Percentiles rank a stretch among this genome's conserved stretches.
Conservation (phyloP, 2,888 invertebrate genomes). For the Scaptomyza parva region DNA sequence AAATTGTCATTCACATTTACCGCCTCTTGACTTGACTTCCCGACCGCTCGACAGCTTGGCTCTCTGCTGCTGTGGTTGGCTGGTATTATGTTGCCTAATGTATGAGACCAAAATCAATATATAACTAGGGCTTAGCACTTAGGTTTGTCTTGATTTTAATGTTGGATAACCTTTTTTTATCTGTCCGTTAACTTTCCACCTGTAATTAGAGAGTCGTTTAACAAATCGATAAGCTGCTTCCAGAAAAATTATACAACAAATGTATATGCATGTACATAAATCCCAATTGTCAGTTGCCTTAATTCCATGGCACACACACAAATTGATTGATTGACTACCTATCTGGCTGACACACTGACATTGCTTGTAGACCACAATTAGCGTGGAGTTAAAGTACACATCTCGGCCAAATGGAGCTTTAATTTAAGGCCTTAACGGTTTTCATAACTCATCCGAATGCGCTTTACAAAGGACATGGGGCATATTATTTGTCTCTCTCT, state of each 20-base stretch:
- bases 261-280: slow-evolving; percentile 41
- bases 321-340: slow-evolving; percentile 36
- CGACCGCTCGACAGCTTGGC: neutral
- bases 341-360: slow-evolving; percentile 25
- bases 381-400: neutral
- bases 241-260: slow-evolving; percentile 46
- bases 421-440: slow-evolving; percentile 61
- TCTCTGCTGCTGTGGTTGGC: slow-evolving; percentile 3
- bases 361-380: slow-evolving; percentile 1
- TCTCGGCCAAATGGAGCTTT: slow-evolving; percentile 59
- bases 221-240: slow-evolving; percentile 44
- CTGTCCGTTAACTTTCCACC: neutral
- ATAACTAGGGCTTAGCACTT: slow-evolving; percentile 42
- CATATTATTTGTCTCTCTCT: slow-evolving; percentile 9
- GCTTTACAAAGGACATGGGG: slow-evolving; percentile 34
- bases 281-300: slow-evolving; percentile 41
- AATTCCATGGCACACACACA: slow-evolving; percentile 18
- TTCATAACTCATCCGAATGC: slow-evolving; percentile 58
- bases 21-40: slow-evolving; percentile 58
- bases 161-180: slow-evolving; percentile 28
- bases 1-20: slow-evolving; percentile 74
- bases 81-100: slow-evolving; percentile 1
- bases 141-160: slow-evolving; percentile 42
- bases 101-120: slow-evolving; percentile 44
- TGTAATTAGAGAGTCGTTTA: slow-evolving; percentile 53